A percentile compares a stretch with the other conserved stretches of the same genome.
phyloP scores from a whole-genome alignment of 1,140 invertebrate species.

The Solenopsis invicta region DNA sequence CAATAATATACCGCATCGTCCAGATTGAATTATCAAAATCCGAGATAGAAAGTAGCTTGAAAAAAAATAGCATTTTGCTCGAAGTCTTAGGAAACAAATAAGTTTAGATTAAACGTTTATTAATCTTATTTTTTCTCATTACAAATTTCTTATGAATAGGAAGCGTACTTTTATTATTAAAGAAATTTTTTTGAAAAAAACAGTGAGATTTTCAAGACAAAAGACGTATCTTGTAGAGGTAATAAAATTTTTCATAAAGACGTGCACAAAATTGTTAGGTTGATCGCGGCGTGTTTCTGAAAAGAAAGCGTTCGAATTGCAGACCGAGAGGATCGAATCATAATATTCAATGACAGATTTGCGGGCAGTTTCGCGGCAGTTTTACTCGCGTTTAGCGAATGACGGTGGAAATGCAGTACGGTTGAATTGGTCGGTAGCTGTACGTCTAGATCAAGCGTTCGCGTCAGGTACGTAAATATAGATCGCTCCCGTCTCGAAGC shows the following conservation, averaged over 20 bases:
- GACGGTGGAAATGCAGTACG: conserved; percentile 20
- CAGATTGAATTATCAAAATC: background rate
- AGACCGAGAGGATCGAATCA: background rate
- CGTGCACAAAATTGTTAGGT: background rate
- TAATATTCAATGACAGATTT: conserved; percentile 26
- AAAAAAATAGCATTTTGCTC: background rate
- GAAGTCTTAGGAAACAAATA: background rate
- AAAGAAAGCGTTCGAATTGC: background rate
- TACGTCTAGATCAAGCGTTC: conserved; percentile 40
- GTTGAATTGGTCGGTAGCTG: conserved; percentile 4
- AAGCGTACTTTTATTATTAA: background rate
- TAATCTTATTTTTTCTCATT: background rate
- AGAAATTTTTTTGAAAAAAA: background rate
- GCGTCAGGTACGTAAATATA: conserved; percentile 56
- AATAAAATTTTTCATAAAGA: background rate
- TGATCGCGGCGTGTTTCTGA: background rate
- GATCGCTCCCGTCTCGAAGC: conserved; percentile 34
- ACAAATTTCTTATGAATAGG: background rate
- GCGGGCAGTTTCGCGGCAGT: background rate
- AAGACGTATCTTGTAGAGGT: background rate
- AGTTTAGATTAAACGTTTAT: background rate
- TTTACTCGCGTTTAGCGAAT: conserved; percentile 39
- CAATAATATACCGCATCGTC: background rate
- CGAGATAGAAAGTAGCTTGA: background rate
- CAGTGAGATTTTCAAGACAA: background rate